Base-by-base conservation (phyloP, 2,888 invertebrate genomes). In the Galeruca laticollis region DNA sequence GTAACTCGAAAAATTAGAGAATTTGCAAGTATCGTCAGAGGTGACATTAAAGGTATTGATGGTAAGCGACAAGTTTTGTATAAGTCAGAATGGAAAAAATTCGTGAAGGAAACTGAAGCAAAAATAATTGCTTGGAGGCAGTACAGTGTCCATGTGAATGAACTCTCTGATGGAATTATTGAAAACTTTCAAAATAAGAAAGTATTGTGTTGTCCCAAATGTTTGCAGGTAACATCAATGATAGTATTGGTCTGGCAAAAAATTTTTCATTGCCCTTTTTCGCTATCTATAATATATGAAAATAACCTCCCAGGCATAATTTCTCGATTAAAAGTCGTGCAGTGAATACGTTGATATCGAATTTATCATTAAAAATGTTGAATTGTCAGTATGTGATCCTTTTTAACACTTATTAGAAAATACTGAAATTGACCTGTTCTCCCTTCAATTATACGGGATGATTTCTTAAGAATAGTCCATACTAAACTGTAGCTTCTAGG, bases 201-300 rank as follows among this genome's bases (percentile, higher is more conserved):
- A 31, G 80, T 84, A 3, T 79, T 77, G 49, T 84, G 84, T 68
- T 84, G 84, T 77, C 81, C 82, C 1, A 83, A 83, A 72, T 84
- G 84, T 75, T 71, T 83, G 33, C 77, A 83, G 72, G 75, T 75
- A 67, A 65, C 54, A 6, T 26, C 6, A 26, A 35, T 11, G 37
- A 63, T 15, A 10, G 26, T 18, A n/a, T n/a, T n/a, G n/a, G n/a
- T n/a, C n/a, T n/a, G n/a, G 43, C 13, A 40, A 2, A 1, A 15
- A 33, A 33, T 33, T 33, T 33, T 33, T 33, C 4, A 9, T n/a
- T n/a, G n/a, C n/a, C n/a, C n/a, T n/a, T n/a, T n/a, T n/a, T n/a
- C n/a, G n/a, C n/a, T n/a, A n/a, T n/a, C n/a, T n/a, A n/a, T n/a
- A n/a, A n/a, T n/a, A n/a, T n/a, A n/a, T n/a, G n/a, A n/a, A n/a